phyloP scores from a whole-genome alignment of 92 coral and sea anemone species.

The Zoanthus solanderi region DNA sequence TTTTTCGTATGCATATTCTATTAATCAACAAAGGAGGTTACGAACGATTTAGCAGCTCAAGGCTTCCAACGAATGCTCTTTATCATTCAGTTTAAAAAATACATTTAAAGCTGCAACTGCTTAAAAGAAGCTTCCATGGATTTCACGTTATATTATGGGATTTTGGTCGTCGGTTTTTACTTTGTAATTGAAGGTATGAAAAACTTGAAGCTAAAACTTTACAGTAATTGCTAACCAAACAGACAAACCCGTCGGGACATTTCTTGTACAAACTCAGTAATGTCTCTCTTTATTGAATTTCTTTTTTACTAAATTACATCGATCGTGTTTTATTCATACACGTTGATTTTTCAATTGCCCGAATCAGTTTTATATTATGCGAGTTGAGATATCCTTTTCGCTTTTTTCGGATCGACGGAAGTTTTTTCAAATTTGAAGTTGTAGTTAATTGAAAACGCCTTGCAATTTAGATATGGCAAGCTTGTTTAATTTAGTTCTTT shows the following conservation, averaged over 20 bases:
- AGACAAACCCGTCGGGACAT: background rate
- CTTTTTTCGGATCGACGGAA: no score
- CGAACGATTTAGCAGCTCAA: no score
- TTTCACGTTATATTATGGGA: background rate
- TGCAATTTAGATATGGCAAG: no score
- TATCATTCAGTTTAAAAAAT: no score
- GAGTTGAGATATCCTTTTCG: no score
- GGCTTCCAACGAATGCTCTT: no score
- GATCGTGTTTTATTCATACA: background rate
- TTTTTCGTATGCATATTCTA: no score
- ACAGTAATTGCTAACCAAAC: background rate
- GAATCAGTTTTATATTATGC: background rate
- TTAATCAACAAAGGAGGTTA: no score
- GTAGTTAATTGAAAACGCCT: no score
- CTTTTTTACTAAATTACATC: background rate
- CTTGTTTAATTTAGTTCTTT: no score
- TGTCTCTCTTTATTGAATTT: background rate
- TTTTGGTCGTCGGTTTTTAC: conserved; percentile 1
- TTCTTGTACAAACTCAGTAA: background rate
- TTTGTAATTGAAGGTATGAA: background rate
- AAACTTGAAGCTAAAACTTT: background rate
- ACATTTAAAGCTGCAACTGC: background rate
- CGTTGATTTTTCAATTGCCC: background rate
- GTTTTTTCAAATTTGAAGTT: no score
- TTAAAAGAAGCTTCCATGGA: background rate